Percentiles rank a stretch among this genome's conserved stretches.
These are phyloP conservation scores for Musca domestica DNA, from an alignment of 1,140 invertebrate species.

Conservation along the genomic window DNA sequence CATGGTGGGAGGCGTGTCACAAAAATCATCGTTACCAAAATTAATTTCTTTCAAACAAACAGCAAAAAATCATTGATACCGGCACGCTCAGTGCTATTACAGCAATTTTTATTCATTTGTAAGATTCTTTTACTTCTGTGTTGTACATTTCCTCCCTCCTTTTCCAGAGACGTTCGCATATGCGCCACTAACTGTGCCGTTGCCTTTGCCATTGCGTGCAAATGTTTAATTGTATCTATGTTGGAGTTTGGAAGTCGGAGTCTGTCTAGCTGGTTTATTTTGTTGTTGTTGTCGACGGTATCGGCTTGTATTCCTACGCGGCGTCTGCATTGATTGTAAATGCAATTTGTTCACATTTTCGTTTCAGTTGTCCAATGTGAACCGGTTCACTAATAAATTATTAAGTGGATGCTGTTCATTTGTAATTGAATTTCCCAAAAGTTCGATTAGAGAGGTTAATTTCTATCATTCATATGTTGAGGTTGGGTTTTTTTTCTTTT, in stretches of 20 bases:
- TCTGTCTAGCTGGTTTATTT: no score
- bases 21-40: slow-evolving; percentile 15
- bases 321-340: slow-evolving; percentile 11
- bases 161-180: no score
- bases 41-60: no score
- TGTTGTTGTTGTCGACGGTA: no score
- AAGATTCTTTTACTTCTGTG: background rate
- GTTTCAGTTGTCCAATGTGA: no score
- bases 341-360: background rate
- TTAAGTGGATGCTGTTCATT: background rate
- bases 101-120: slow-evolving; percentile 15
- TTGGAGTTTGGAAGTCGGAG: no score
- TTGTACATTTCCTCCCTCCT: no score
- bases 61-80: slow-evolving; percentile 5
- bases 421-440: slow-evolving; percentile 5
- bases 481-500: no score
- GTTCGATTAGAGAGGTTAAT: slow-evolving; percentile 7
- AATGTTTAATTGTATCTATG: no score
- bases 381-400: slow-evolving; percentile 18
- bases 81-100: background rate
- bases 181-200: no score
- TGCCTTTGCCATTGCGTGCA: background rate
- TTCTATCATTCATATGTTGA: no score
- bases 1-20: slow-evolving; percentile 1
- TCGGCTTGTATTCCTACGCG: no score